These are phyloP conservation scores for Brachionus sp. DNA, from an alignment of 1,140 invertebrate species.

Conservation along the genomic window DNA sequence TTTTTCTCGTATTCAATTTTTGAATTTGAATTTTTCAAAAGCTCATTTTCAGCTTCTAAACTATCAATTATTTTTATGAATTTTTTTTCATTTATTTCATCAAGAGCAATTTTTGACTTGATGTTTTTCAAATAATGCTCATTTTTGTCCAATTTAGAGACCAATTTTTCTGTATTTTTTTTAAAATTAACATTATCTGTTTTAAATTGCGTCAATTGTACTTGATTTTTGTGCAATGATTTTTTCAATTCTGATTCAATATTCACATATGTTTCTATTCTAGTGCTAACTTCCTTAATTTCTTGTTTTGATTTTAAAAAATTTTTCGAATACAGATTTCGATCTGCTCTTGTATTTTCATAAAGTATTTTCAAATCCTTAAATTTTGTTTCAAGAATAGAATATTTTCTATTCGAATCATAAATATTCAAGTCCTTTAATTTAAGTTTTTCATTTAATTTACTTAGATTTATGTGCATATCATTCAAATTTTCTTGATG, in stretches of 20 bases:
- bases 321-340: slow-evolving; percentile 38
- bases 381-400: not conserved
- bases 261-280: not conserved
- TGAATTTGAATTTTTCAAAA: not conserved
- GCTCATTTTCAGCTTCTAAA: not conserved
- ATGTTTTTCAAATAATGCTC: not conserved
- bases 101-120: not conserved
- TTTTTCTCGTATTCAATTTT: slow-evolving; percentile 19
- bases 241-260: not conserved
- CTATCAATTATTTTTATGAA: slow-evolving; percentile 11
- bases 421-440: slow-evolving; percentile 19
- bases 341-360: not conserved
- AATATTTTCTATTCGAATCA: not conserved
- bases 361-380: slow-evolving; percentile 6
- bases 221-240: not conserved
- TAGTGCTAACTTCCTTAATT: not conserved
- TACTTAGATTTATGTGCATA: not conserved
- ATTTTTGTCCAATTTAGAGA: slow-evolving; percentile 14
- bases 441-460: not conserved
- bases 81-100: slow-evolving; percentile 18
- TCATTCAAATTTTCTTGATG: not conserved
- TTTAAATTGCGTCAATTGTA: not conserved
- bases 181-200: slow-evolving; percentile 6
- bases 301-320: slow-evolving; percentile 18
- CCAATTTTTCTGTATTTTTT: slow-evolving; percentile 25